Evolutionary conservation across 2,797 vertebrate species (phyloP), one percentile per base, ranked within the genome.

Genomic region (Merluccius polli): DNA sequence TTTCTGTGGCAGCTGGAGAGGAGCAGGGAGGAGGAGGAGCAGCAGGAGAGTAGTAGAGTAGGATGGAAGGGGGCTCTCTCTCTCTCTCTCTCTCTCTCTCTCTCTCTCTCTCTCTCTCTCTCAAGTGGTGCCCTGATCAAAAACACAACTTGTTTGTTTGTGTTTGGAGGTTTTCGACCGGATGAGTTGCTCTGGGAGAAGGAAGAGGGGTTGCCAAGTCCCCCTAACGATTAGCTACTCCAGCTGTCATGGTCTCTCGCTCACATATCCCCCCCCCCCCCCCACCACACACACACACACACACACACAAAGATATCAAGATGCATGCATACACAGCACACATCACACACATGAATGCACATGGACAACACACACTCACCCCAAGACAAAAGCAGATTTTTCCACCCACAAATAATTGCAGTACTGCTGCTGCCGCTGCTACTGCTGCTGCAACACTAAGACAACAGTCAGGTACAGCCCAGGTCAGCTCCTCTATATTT

Each of bases 101-200:
- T 63, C 69, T n/a, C 33, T 35, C 67, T 16, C 73, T 44, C 74
- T 36, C 36, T 63, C 83, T 83, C 74, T 4, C 81, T 76, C 86
- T 87, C 83, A 78, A 90, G 78, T 15, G 71, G 35, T 65, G 80
- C 78, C 73, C 81, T 78, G 84, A 90, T 88, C 84, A 80, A 87
- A 85, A 89, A 88, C 85, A 84, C 82, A 80, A 18, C 35, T 31
- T 75, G 84, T 89, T 31, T 75, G 84, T 89, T 82, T 88, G 84
- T 86, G 85, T 84, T 84, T 65, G 77, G 71, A 77, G 79, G 79
- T 59, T 77, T 78, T 86, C 81, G 73, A 81, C 78, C 83, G 74
- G 84, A 86, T 71, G 59, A 77, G 81, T 79, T 75, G 74, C 84
- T 81, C 79, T 79, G 83, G 81, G 82, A 86, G 82, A 79, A 84